Base-by-base conservation (phyloP, 37 sponge, comb jelly and placozoan species). In the Haliclona indistincta region DNA sequence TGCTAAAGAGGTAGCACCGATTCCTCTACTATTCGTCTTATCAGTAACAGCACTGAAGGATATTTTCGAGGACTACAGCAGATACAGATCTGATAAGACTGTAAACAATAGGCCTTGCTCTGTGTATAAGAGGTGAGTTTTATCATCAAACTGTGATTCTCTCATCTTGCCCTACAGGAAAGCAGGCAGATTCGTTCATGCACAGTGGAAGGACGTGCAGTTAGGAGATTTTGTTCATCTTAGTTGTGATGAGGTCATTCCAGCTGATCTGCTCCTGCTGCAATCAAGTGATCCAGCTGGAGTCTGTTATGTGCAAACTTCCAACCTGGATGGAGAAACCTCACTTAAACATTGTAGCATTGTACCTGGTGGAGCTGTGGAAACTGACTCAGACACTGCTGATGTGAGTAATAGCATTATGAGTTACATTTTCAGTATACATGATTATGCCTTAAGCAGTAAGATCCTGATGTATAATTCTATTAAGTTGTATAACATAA, bases 291-390 rank as follows among this genome's bases (percentile, higher is more conserved):
- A 95, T 32, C 80, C 73, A 36, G 68, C 82, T 8, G 56, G 64
- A 36, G 82, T 75, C 20, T 95, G 95, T 56, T 90, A 86, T 74
- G 77, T 95, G 11, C 86, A 88, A 65, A 95, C 95, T 6, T 77
- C 91, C 45, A 95, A 95, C 37, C 63, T 95, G 30, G 95, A 95
- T 67, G 95, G 95, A 38, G 95, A 95, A 74, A 90, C 91, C n/a
- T 91, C 84, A 70, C 71, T 95, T 40, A 95, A 95, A 71, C 84
- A 74, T 45, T 32, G 92, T 34, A 64, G n/a, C n/a, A n/a, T 56
- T 56, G 83, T 82, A 36, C 64, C 76, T 8, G 56, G 68, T 30
- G 79, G 74, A 17, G 30, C 56, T 40, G 20, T 63, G 43, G 44
- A 73, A 25, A 23, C 6, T n/a, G n/a, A n/a, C n/a, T n/a, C n/a